Evolutionary conservation across 2,113 vertebrate genomes (phyloP).

Genomic region (Crotalus viridis): DNA sequence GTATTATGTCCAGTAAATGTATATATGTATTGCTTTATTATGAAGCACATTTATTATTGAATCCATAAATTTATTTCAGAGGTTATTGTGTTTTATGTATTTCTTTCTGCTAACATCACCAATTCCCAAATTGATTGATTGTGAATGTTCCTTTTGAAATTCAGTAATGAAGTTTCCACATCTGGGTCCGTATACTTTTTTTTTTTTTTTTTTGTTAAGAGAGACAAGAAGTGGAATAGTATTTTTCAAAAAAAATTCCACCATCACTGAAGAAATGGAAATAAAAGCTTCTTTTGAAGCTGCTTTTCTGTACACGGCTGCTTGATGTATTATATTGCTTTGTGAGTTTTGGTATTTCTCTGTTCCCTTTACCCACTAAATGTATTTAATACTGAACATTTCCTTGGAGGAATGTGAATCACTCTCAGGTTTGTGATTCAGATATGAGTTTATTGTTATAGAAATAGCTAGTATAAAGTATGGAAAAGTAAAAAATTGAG

Average conservation of each 20-base stretch:
- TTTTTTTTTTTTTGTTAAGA: not conserved
- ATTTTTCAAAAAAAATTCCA: not conserved
- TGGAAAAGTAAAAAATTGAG: not conserved
- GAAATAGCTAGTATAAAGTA: not conserved
- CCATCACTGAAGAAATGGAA: not conserved
- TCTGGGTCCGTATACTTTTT: not conserved
- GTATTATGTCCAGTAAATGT: not conserved
- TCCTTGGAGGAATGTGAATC: constrained; percentile 1
- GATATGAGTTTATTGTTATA: not conserved
- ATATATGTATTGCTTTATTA: not conserved
- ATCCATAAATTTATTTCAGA: not conserved
- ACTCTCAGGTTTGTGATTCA: not conserved
- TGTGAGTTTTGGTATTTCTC: not conserved
- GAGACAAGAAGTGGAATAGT: not conserved
- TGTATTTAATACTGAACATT: not conserved
- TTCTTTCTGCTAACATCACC: not conserved
- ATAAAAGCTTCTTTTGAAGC: not conserved
- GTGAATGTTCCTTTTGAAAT: not conserved
- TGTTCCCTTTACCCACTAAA: not conserved
- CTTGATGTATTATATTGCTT: not conserved
- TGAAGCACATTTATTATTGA: not conserved
- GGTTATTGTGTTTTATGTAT: not conserved
- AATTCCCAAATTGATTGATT: not conserved
- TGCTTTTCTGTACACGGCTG: not conserved
- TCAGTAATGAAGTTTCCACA: not conserved